Evolutionary conservation across 1,140 invertebrate genomes (phyloP), one percentile per base, ranked within the genome.

Genomic region (Drosophila melanica): DNA sequence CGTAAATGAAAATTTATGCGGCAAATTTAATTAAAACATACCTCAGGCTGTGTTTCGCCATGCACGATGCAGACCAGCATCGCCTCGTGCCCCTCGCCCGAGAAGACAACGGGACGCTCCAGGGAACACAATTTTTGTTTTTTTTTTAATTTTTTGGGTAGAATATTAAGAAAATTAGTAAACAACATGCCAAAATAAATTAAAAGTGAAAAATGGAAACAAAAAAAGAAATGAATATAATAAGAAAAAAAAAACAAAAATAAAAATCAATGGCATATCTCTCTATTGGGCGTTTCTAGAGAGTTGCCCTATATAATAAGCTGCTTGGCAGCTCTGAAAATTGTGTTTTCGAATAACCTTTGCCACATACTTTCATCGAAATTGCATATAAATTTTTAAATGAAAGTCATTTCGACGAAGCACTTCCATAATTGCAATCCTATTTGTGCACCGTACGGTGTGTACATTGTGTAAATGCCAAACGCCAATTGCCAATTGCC

Each of bases 61-160:
- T 95, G 94, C 20, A 95, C 94, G 62, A 94, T 94, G 90, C 95
- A 95, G 41, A 95, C 94, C 35, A 95, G 91, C 84, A 95, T 94
- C 9, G 94, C 94, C 91, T 95, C 94, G 71, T 93, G 93, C 23
- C 94, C 94, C 92, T 95, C 94, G 3, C 94, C 94, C 8, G 94
- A 94, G 84, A 95, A 94, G 55, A 95, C 94, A 85, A 95, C 93
- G 42, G 93, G 93, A 75, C 93, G 92, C 87, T 95, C 94, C 33
- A 95, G 39, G 30, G 37, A 37, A 53, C 10, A 16, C 16, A 51
- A 1, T 30, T 9, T 8, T 33, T 14, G 14, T 9, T 50, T 8
- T 33, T 42, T 14, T 44, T 44, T 44, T 44, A 14, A 16, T 44
- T 9, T n/a, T 11, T 39, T 3, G 16, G 37, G 59, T 42, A 66